These are phyloP conservation scores for Meghimatium bilineatum DNA, from an alignment of 2,888 invertebrate genomes.

Conservation along the genomic window DNA sequence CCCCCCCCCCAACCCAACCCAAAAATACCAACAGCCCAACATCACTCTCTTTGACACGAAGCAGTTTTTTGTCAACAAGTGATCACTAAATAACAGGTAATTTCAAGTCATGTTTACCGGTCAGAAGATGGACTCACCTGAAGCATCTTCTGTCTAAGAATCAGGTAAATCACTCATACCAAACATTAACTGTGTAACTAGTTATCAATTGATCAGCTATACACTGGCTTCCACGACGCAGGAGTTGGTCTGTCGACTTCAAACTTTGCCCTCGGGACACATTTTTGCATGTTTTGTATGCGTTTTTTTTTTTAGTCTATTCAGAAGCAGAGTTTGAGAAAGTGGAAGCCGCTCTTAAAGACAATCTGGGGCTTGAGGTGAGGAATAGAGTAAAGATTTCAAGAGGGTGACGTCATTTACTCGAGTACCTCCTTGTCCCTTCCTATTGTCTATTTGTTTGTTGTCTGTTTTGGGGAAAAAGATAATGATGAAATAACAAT, in stretches of 20 bases:
- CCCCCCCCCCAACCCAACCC: background rate
- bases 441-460: slow-evolving; percentile 4
- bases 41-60: too few species aligned
- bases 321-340: background rate
- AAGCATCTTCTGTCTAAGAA: background rate
- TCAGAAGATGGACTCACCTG: too few species aligned
- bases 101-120: too few species aligned
- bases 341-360: background rate
- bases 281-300: background rate
- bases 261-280: background rate
- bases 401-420: background rate
- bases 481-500: slow-evolving; percentile 12
- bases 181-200: background rate
- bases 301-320: background rate
- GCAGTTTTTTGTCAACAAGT: too few species aligned
- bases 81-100: too few species aligned
- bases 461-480: background rate
- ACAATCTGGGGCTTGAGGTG: background rate
- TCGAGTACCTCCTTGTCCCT: background rate
- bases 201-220: background rate
- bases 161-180: background rate
- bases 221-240: background rate
- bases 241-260: background rate
- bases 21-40: too few species aligned
- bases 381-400: background rate